These are phyloP conservation scores for Pica pica DNA, from an alignment of 2,113 vertebrate species.

Conservation along the genomic window DNA sequence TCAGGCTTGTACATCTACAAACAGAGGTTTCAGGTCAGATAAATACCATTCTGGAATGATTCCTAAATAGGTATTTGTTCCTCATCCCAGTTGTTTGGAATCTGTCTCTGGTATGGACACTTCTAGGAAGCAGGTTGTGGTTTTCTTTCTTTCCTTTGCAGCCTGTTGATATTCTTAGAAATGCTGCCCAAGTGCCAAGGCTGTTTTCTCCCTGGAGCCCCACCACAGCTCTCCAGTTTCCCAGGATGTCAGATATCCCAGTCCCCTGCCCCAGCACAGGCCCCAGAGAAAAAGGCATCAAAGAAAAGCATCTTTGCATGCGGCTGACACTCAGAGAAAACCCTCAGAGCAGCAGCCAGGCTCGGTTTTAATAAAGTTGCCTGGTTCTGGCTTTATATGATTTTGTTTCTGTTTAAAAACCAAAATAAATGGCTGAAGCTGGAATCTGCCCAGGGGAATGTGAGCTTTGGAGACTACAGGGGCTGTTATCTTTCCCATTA, in stretches of 20 bases:
- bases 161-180: background rate
- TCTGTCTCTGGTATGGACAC: background rate
- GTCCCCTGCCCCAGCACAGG: background rate
- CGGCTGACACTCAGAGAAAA: background rate
- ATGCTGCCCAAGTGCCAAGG: background rate
- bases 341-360: background rate
- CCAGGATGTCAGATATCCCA: background rate
- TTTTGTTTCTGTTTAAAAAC: background rate
- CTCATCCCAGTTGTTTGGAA: background rate
- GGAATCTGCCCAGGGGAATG: background rate
- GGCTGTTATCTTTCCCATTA: background rate
- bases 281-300: background rate
- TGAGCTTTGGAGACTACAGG: background rate
- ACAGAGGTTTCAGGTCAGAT: background rate
- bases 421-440: background rate
- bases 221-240: background rate
- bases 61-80: background rate
- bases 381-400: background rate
- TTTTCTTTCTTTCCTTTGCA: background rate
- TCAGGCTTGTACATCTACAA: background rate
- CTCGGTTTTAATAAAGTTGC: background rate
- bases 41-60: background rate
- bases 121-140: background rate
- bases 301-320: background rate
- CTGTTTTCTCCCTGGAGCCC: background rate